Percentiles rank a stretch among this genome's conserved stretches.
phyloP scores from a whole-genome alignment of 2,888 invertebrate species.

The Drosophila mimica region DNA sequence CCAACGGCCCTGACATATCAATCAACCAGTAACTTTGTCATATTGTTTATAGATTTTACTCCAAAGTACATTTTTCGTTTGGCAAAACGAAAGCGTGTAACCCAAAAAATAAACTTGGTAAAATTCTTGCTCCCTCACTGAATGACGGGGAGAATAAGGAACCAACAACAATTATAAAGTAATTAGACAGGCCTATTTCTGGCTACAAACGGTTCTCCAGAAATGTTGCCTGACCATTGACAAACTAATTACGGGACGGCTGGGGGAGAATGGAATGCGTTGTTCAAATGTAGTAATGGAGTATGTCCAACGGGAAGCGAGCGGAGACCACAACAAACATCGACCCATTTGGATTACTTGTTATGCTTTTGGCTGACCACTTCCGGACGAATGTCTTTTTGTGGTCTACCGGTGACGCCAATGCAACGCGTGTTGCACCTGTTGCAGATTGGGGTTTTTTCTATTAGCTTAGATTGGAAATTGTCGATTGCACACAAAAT shows the following conservation, averaged over 20 bases:
- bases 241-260: constrained; percentile 1
- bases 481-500: background rate
- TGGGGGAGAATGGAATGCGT: background rate
- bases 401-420: constrained; percentile 6
- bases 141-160: constrained; percentile 18
- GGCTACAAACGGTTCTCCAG: constrained; percentile 14
- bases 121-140: constrained; percentile 18
- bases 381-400: constrained; percentile 32
- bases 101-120: constrained; percentile 23
- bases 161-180: constrained; percentile 61
- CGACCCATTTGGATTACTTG: constrained; percentile 53
- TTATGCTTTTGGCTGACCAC: constrained; percentile 41
- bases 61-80: constrained; percentile 21
- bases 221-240: constrained; percentile 44
- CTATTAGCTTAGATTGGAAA: background rate
- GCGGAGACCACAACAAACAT: constrained; percentile 42
- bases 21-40: constrained; percentile 50
- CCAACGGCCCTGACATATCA: constrained; percentile 70
- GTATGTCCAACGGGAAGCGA: constrained; percentile 19
- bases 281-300: constrained; percentile 12
- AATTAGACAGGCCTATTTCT: constrained; percentile 51
- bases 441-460: constrained; percentile 29
- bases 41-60: constrained; percentile 47
- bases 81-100: constrained; percentile 54
- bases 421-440: constrained; percentile 35